phyloP scores from a whole-genome alignment of 2,888 invertebrate genomes.

The Diarsia mendica region DNA sequence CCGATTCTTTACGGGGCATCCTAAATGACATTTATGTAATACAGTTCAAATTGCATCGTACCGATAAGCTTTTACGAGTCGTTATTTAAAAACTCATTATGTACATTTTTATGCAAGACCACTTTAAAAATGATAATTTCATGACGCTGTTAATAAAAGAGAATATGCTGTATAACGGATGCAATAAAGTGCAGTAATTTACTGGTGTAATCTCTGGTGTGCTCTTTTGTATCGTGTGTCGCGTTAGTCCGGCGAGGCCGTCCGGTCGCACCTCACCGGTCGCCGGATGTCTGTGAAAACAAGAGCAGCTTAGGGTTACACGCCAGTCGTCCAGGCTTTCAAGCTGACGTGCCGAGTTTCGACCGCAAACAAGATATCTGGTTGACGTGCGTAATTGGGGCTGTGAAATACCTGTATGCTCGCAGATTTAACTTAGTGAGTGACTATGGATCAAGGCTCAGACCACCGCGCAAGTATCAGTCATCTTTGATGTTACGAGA shows the following conservation, averaged over 20 bases:
- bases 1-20: conserved; percentile 17
- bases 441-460: background rate
- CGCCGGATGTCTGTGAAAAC: conserved; percentile 63
- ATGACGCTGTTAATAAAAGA: conserved; percentile 36
- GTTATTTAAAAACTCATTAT: conserved; percentile 30
- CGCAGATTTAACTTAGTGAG: conserved; percentile 21
- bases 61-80: conserved; percentile 5
- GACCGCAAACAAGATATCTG: conserved; percentile 58
- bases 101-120: conserved; percentile 16
- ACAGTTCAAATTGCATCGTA: conserved; percentile 10
- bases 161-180: conserved; percentile 36
- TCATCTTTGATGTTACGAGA: conserved; percentile 3
- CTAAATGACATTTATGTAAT: conserved; percentile 24
- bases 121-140: conserved; percentile 24
- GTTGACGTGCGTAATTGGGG: conserved; percentile 41
- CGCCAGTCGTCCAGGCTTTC: conserved; percentile 46
- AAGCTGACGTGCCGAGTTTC: conserved; percentile 55
- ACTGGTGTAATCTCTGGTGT: conserved; percentile 53
- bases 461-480: conserved; percentile 3
- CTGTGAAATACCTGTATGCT: conserved; percentile 65
- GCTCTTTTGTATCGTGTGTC: conserved; percentile 52
- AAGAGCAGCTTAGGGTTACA: conserved; percentile 56
- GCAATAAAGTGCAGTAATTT: conserved; percentile 49
- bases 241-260: conserved; percentile 31
- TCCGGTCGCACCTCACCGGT: conserved; percentile 51